Evolutionary conservation across 2,888 invertebrate species (phyloP).

Genomic region (Girardia tigrina): DNA sequence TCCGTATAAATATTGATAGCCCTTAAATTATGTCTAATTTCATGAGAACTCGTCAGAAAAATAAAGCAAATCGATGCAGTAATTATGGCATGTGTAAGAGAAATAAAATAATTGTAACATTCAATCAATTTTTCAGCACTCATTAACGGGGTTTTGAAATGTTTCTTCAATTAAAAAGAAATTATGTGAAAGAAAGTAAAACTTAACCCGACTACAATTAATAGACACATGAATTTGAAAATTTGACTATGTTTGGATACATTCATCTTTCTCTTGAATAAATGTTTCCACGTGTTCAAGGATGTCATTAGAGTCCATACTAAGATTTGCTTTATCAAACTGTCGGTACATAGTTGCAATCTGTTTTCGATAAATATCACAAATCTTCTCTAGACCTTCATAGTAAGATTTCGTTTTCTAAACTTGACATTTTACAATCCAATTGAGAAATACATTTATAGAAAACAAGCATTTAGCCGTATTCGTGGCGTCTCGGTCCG

Average conservation of each 20-base stretch:
- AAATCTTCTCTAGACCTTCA: background rate
- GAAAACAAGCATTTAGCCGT: too few relatives aligned
- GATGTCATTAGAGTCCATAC: background rate
- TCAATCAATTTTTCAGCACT: background rate
- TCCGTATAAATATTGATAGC: background rate
- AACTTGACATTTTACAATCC: too few relatives aligned
- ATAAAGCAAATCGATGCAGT: background rate
- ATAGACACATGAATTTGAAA: background rate
- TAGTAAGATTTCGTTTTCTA: background rate
- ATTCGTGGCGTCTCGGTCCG: too few relatives aligned
- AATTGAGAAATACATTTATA: too few relatives aligned
- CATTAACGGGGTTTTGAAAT: background rate
- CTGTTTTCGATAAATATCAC: background rate
- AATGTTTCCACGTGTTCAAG: conserved; percentile 9
- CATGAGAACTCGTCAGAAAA: background rate
- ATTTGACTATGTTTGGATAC: conserved; percentile 3
- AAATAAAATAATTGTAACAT: conserved; percentile 3
- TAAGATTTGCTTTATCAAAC: too few relatives aligned
- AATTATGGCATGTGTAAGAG: background rate
- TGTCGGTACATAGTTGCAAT: background rate
- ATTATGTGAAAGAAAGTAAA: background rate
- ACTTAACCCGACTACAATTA: background rate
- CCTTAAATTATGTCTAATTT: conserved; percentile 10
- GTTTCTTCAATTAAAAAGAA: background rate
- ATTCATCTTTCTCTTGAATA: background rate